Conservation (phyloP, 2,888 invertebrate species). For the Dioctria linearis region DNA sequence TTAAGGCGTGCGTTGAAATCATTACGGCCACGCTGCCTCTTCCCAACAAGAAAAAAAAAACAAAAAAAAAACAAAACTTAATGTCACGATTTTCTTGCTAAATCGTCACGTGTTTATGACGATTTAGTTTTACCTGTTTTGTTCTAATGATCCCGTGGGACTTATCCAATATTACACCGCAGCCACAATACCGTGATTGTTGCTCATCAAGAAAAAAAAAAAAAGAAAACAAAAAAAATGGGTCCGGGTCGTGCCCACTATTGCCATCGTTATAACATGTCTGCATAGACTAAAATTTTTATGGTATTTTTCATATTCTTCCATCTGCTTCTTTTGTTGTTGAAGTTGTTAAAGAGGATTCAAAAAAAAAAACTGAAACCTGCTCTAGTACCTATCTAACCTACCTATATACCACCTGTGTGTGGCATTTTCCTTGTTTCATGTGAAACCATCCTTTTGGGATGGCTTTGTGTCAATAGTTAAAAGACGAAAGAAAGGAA, state of each 20-base stretch:
- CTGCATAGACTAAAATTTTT: not conserved
- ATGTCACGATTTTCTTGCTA: not conserved
- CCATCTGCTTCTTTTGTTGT: not conserved
- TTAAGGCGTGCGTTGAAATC: not conserved
- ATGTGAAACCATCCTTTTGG: not conserved
- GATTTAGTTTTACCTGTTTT: conserved; percentile 2
- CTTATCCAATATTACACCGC: not conserved
- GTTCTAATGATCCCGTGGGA: not conserved
- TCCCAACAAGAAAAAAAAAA: not conserved
- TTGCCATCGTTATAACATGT: not conserved
- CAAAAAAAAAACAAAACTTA: not conserved
- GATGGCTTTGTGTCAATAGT: not conserved
- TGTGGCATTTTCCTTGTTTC: conserved; percentile 23
- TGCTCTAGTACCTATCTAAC: conserved; percentile 13
- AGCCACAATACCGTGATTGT: not conserved
- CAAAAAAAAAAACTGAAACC: not conserved
- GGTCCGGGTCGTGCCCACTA: not conserved
- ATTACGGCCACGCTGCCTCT: not conserved
- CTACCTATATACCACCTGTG: not conserved
- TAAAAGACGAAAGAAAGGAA: not conserved
- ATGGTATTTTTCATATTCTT: not conserved
- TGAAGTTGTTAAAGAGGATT: not conserved
- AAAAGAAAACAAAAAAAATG: too few species aligned
- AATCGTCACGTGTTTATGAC: not conserved
- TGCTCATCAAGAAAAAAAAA: not conserved